A percentile compares a stretch with the other conserved stretches of the same genome.
Evolutionary conservation across 2,113 vertebrate species (phyloP).

Genomic region (Malurus cyaneus): DNA sequence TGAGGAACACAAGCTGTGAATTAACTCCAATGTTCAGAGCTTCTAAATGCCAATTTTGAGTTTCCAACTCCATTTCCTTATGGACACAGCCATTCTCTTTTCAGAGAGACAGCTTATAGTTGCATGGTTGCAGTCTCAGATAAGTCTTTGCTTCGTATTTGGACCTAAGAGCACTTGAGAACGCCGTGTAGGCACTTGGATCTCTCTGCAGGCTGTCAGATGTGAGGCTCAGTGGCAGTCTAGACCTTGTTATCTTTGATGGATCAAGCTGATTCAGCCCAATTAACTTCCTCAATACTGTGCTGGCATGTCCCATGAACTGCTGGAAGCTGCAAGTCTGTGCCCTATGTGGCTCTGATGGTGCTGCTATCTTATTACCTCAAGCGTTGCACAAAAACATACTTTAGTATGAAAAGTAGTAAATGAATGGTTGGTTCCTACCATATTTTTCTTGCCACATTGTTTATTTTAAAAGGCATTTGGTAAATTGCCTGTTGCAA

Average conservation of each 20-base stretch:
- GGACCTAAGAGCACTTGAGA: not conserved
- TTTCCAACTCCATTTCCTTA: not conserved
- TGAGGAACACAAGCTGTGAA: not conserved
- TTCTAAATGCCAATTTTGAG: not conserved
- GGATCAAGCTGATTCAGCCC: not conserved
- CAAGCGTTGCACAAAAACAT: not conserved
- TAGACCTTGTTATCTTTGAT: not conserved
- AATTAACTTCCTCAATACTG: not conserved
- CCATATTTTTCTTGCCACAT: not conserved
- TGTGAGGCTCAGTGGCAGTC: not conserved
- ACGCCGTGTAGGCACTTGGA: fast-evolving
- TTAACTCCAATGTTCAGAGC: not conserved
- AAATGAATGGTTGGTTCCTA: not conserved
- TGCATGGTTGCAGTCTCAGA: not conserved
- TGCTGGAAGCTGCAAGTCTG: not conserved
- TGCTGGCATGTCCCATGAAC: not conserved
- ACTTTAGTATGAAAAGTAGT: not conserved
- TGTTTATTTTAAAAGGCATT: not conserved
- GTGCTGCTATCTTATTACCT: not conserved
- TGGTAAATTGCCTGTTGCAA: not conserved
- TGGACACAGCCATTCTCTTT: not conserved
- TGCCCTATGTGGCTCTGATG: not conserved
- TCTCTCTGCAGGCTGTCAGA: not conserved
- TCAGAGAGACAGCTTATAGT: not conserved
- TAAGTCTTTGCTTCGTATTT: not conserved